Evolutionary conservation across 1,140 invertebrate species (phyloP), one percentile per base, ranked within the genome.

Genomic region (Aphaenogaster floridana): DNA sequence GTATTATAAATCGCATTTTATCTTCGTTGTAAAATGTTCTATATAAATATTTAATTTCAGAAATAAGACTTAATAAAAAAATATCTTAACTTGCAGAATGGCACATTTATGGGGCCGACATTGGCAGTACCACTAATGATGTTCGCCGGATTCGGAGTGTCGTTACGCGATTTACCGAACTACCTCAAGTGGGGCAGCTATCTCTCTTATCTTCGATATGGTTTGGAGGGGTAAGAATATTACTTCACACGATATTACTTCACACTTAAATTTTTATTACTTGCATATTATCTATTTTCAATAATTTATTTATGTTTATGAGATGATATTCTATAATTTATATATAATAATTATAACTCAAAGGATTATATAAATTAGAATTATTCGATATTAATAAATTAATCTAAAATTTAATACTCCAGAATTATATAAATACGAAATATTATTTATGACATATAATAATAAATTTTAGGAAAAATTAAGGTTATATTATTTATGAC

Each of bases 121-220:
- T 92, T 98, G 0, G 97, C 97, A 0, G 97, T 98, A 21, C 97
- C 97, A 8, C 97, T 98, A 96, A 98, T 98, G 98, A 98, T 98
- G 98, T 98, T 98, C 89, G 97, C 97, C 74, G 98, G 97, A 42
- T 98, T 98, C 91, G 97, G 98, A 0, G 97, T 98, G 0, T 97
- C 97, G 0, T 93, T 98, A 7, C 94, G 96, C 0, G 98, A 98
- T 94, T 94, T 98, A 92, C 98, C 98, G 0, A 88, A 92, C 0
- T 98, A 98, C 92, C 94, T 99, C 0, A 96, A 97, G 91, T 99
- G 98, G 98, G 97, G 98, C 0, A 98, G 97, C 42, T 98, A 99
- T 91, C 95, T 98, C 63, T 98, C 98, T 21, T 99, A 98, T 92
- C 95, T 99, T 36, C 96, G 98, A 91, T 99, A 98, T 92, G 98